phyloP scores from a whole-genome alignment of 2,113 vertebrate species.

The Aix galericulata region DNA sequence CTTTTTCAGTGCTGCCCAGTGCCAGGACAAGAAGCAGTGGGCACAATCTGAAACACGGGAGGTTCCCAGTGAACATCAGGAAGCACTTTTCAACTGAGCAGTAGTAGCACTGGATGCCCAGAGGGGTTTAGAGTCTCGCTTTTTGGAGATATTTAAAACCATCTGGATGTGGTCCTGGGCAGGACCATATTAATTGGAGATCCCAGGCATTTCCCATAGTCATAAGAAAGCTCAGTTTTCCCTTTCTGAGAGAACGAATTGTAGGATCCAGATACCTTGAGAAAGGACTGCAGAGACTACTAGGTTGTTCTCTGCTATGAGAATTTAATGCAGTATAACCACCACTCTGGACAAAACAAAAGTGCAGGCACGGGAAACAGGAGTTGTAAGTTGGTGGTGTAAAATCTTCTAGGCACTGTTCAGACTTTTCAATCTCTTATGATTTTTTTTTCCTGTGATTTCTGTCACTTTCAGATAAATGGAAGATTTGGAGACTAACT shows the following conservation, averaged over 20 bases:
- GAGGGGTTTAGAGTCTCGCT: neutral
- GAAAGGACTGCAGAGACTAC: neutral
- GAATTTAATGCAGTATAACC: neutral
- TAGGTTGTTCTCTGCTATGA: neutral
- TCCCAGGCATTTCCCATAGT: neutral
- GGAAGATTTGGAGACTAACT: conserved; percentile 92
- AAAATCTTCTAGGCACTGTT: too few relatives aligned
- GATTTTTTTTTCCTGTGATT: neutral
- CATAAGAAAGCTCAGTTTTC: conserved; percentile 6
- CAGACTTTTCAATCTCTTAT: neutral
- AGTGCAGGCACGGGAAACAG: neutral
- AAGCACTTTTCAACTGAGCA: neutral
- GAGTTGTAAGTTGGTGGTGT: neutral
- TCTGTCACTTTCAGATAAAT: conserved; percentile 86
- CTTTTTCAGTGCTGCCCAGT: neutral
- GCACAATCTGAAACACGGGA: neutral
- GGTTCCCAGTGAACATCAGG: neutral
- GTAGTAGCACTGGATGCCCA: neutral
- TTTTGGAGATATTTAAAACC: neutral
- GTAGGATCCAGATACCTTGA: neutral
- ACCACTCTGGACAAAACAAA: neutral
- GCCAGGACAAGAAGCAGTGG: neutral
- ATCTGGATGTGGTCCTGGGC: neutral
- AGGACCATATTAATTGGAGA: neutral
- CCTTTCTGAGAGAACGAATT: neutral